These are phyloP conservation scores for Criorhina ranunculi DNA, from an alignment of 2,888 invertebrate species.

Conservation along the genomic window DNA sequence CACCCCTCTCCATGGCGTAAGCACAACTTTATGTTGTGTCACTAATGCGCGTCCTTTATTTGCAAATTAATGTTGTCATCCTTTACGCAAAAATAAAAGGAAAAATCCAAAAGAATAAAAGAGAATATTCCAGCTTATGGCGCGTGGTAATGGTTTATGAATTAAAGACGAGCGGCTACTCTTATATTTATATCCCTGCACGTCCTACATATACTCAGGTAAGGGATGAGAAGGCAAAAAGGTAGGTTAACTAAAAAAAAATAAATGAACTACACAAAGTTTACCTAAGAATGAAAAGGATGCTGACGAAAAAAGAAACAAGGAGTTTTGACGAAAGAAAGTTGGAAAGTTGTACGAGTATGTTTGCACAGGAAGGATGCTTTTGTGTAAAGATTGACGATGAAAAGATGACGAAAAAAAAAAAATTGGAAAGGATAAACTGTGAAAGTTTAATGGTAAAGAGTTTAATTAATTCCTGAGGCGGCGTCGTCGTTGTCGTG, in stretches of 20 bases:
- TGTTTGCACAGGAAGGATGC: not conserved
- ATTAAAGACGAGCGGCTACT: conserved; percentile 27
- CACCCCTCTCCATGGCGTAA: not conserved
- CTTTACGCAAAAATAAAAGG: conserved; percentile 19
- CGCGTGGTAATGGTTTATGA: conserved; percentile 30
- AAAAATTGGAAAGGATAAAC: conserved; percentile 1
- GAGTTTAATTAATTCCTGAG: conserved; percentile 52
- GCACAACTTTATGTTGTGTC: conserved; percentile 38
- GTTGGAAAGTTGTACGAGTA: not conserved
- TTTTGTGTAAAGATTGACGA: not conserved
- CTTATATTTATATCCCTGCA: conserved; percentile 17
- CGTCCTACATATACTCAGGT: not conserved
- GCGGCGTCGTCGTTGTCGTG: too few species aligned
- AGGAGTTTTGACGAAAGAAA: not conserved
- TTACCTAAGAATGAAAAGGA: not conserved
- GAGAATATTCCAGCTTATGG: conserved; percentile 15
- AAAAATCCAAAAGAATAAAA: conserved; percentile 2
- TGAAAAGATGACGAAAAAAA: not conserved
- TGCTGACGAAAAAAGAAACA: not conserved
- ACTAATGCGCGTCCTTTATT: conserved; percentile 28
- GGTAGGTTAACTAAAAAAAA: not conserved
- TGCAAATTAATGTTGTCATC: conserved; percentile 29
- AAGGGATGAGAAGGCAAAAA: not conserved
- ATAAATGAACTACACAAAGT: not conserved
- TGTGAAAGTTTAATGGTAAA: conserved; percentile 29